A percentile compares a stretch with the other conserved stretches of the same genome.
Conservation (phyloP, 2,888 invertebrate species). For the Nasonovia ribisnigri region DNA sequence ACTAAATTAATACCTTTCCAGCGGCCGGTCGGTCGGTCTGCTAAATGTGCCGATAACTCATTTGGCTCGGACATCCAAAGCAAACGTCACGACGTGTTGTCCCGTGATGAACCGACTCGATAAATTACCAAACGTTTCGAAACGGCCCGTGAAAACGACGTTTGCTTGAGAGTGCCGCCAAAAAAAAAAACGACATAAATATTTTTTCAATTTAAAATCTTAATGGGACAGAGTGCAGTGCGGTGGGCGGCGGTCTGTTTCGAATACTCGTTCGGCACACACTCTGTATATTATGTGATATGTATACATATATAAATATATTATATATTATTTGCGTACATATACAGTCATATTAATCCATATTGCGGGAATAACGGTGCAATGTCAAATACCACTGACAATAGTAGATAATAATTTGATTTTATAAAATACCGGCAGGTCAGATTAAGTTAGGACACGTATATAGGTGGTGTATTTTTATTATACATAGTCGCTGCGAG, state of each 20-base stretch:
- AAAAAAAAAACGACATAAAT: background rate
- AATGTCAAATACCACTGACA: background rate
- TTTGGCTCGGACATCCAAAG: slow-evolving; percentile 63
- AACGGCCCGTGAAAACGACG: slow-evolving; percentile 60
- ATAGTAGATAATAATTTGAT: background rate
- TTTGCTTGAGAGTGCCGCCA: slow-evolving; percentile 38
- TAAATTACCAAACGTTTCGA: slow-evolving; percentile 48
- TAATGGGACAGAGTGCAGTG: background rate
- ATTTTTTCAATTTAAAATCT: slow-evolving; percentile 43
- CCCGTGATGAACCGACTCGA: slow-evolving; percentile 38
- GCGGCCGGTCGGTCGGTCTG: slow-evolving; percentile 2
- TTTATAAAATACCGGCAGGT: background rate
- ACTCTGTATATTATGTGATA: background rate
- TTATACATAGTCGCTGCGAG: no score
- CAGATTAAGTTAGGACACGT: background rate
- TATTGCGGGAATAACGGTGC: background rate
- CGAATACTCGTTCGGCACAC: background rate
- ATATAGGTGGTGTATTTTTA: background rate
- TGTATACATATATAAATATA: background rate
- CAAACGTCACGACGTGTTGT: slow-evolving; percentile 34
- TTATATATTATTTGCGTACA: background rate
- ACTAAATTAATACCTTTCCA: slow-evolving; percentile 37
- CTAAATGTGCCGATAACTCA: slow-evolving; percentile 64
- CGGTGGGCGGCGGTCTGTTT: background rate
- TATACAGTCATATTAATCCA: background rate